Evolutionary conservation across 2,113 vertebrate genomes (phyloP).

Genomic region (Manacus vitellinus): DNA sequence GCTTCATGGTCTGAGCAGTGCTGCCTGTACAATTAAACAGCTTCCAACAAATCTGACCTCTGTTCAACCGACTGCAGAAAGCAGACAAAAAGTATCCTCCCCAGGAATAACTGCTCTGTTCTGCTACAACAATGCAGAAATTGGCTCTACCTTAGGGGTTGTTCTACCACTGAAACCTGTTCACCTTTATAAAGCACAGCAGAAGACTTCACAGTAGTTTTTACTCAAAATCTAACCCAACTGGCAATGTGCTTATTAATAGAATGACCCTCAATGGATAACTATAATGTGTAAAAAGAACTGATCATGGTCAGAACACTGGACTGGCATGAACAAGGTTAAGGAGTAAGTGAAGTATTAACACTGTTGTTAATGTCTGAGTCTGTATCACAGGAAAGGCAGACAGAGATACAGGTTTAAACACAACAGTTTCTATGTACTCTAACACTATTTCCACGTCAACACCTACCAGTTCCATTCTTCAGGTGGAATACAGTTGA

Average conservation of each 20-base stretch:
- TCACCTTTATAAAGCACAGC: slow-evolving; percentile 24
- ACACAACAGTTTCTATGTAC: neutral
- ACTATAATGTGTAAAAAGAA: neutral
- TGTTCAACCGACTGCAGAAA: slow-evolving; percentile 11
- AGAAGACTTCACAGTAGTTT: slow-evolving; percentile 26
- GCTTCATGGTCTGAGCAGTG: slow-evolving; percentile 37
- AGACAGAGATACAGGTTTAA: neutral
- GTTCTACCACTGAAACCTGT: slow-evolving; percentile 23
- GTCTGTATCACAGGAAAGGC: neutral
- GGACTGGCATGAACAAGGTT: neutral
- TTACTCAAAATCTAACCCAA: slow-evolving; percentile 14
- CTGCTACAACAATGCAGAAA: slow-evolving; percentile 36
- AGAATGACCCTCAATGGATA: neutral
- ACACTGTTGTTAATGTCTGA: neutral
- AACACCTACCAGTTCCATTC: neutral
- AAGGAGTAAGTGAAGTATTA: neutral
- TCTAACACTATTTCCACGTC: neutral
- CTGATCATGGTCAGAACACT: neutral
- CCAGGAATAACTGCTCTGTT: slow-evolving; percentile 44
- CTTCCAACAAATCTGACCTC: slow-evolving; percentile 59
- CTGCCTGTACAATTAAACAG: slow-evolving; percentile 56
- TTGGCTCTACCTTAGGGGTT: neutral
- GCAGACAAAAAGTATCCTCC: slow-evolving; percentile 52
- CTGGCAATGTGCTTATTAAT: slow-evolving; percentile 1
- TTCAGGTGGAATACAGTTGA: neutral